Percentiles rank a stretch among this genome's conserved stretches.
These are phyloP conservation scores for Melikaiella ostensackeni DNA, from an alignment of 2,888 invertebrate genomes.

Conservation along the genomic window DNA sequence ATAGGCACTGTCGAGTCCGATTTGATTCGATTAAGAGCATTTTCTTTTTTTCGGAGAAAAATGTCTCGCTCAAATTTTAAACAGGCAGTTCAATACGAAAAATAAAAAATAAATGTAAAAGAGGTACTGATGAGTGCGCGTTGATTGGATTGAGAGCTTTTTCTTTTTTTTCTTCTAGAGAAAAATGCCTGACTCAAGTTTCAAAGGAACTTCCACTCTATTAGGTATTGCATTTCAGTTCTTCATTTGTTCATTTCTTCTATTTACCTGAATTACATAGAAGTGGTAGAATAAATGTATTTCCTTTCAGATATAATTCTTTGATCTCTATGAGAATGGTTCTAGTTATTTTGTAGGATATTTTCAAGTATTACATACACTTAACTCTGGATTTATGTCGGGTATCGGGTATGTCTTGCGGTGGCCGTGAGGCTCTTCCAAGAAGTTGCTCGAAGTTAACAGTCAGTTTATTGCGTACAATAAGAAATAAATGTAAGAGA, in stretches of 20 bases:
- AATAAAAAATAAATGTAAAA: conserved; percentile 35
- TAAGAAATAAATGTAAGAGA: conserved; percentile 32
- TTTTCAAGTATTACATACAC: not conserved
- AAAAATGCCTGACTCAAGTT: conserved; percentile 20
- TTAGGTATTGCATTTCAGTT: conserved; percentile 28
- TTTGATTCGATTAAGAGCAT: conserved; percentile 22
- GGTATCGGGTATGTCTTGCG: too few relatives aligned
- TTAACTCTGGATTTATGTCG: too few relatives aligned
- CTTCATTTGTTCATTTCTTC: not conserved
- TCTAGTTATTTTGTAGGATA: not conserved
- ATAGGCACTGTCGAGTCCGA: conserved; percentile 13
- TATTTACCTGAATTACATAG: not conserved
- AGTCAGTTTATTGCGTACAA: too few relatives aligned
- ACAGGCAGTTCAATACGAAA: conserved; percentile 19
- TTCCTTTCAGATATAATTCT: not conserved
- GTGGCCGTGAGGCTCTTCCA: too few relatives aligned
- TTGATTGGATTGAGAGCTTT: conserved; percentile 25
- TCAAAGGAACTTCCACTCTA: conserved; percentile 9
- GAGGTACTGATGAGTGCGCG: conserved; percentile 20
- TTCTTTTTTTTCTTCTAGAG: not conserved
- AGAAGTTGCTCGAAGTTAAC: too few relatives aligned
- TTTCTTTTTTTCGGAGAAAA: not conserved
- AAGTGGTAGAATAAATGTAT: not conserved
- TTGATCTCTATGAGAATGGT: not conserved
- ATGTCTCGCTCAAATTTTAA: too few relatives aligned